These are phyloP conservation scores for Indri indri DNA, from an alignment of 2,113 vertebrate species.

Conservation along the genomic window DNA sequence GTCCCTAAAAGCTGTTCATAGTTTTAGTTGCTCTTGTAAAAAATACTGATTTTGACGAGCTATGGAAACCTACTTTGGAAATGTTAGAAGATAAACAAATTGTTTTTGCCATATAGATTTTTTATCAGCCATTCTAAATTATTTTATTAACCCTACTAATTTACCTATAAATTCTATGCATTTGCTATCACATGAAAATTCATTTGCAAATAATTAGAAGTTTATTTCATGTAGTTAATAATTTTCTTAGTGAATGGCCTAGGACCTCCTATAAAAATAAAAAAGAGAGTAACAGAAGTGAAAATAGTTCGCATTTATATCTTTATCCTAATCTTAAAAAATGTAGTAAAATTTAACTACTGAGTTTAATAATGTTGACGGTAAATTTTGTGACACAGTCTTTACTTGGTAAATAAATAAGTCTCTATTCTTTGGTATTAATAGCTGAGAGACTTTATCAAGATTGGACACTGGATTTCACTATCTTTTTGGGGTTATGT, in stretches of 20 bases:
- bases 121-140: background rate
- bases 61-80: background rate
- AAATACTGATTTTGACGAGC: background rate
- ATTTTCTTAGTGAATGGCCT: background rate
- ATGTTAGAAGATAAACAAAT: background rate
- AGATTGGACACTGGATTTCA: background rate
- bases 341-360: background rate
- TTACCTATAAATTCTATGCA: background rate
- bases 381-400: background rate
- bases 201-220: background rate
- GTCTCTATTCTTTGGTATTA: background rate
- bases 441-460: background rate
- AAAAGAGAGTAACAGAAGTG: background rate
- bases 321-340: background rate
- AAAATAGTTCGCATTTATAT: background rate
- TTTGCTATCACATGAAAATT: background rate
- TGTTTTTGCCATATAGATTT: background rate
- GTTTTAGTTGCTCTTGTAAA: background rate
- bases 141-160: background rate
- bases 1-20: background rate
- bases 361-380: background rate
- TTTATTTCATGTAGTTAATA: background rate
- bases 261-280: background rate
- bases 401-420: slow-evolving; percentile 1
- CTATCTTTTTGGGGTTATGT: background rate